These are phyloP conservation scores for Ferrisia virgata DNA, from an alignment of 2,888 invertebrate genomes.

Conservation along the genomic window DNA sequence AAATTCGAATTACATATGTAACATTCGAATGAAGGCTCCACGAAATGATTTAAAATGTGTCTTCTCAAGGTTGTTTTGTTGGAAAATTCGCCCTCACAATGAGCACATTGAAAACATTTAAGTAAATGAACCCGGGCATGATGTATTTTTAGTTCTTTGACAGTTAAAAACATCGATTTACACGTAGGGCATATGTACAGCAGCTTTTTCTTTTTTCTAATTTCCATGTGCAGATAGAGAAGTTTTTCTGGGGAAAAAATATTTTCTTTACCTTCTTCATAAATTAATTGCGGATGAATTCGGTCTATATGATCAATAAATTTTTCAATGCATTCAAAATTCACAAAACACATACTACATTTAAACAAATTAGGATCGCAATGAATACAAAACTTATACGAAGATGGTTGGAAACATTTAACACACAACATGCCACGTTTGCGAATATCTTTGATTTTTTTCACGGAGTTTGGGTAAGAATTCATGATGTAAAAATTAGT, in stretches of 20 bases:
- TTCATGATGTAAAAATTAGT: no score
- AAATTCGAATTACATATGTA: not conserved
- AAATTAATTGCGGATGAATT: not conserved
- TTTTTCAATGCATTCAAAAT: not conserved
- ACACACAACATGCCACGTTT: not conserved
- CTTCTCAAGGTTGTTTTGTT: not conserved
- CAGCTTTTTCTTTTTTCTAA: not conserved
- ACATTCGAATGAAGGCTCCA: not conserved
- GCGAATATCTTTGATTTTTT: not conserved
- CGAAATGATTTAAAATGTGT: not conserved
- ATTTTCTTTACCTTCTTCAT: not conserved
- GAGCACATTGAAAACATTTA: not conserved
- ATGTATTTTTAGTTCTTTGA: not conserved
- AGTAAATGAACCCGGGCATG: not conserved
- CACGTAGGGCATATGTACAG: not conserved
- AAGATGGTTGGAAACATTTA: not conserved
- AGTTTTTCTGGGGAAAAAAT: not conserved
- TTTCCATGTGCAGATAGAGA: not conserved
- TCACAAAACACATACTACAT: not conserved
- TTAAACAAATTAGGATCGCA: not conserved
- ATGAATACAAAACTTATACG: not conserved
- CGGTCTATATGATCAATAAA: not conserved
- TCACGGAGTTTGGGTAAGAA: not conserved
- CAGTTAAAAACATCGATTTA: not conserved
- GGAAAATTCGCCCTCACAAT: not conserved